Evolutionary conservation across 2,888 invertebrate genomes (phyloP).

Genomic region (Antitype chi): DNA sequence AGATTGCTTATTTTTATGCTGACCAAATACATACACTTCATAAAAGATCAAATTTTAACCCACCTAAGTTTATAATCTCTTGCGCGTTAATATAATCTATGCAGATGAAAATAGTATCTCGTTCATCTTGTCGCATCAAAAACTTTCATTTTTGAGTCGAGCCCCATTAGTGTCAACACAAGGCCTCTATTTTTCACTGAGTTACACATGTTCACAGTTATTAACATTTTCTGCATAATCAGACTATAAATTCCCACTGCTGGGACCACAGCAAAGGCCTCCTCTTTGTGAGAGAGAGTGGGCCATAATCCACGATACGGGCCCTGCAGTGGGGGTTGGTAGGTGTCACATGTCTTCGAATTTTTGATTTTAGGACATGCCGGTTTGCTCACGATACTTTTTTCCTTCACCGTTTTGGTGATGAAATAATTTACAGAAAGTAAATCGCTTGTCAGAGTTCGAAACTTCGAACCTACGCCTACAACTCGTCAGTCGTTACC

Average conservation of each 20-base stretch:
- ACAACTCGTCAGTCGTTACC: no score
- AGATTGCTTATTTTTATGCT: neutral
- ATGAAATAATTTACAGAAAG: neutral
- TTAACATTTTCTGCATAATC: neutral
- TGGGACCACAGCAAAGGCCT: neutral
- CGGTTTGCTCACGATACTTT: no score
- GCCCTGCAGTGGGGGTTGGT: neutral
- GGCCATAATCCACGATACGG: neutral
- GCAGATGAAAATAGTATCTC: conserved; percentile 16
- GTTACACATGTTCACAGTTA: neutral
- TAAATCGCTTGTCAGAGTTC: neutral
- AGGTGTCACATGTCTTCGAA: neutral
- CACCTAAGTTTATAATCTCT: neutral
- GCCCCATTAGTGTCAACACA: neutral
- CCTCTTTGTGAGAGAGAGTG: neutral
- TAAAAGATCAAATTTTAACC: neutral
- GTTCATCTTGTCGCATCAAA: neutral
- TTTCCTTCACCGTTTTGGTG: neutral
- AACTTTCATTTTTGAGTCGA: neutral
- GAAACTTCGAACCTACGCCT: neutral
- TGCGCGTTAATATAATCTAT: neutral
- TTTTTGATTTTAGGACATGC: no score
- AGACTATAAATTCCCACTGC: neutral
- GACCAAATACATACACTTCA: neutral
- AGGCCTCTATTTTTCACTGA: neutral